phyloP scores from a whole-genome alignment of 2,113 vertebrate genomes.

The mouse (Mus musculus) region DNA sequence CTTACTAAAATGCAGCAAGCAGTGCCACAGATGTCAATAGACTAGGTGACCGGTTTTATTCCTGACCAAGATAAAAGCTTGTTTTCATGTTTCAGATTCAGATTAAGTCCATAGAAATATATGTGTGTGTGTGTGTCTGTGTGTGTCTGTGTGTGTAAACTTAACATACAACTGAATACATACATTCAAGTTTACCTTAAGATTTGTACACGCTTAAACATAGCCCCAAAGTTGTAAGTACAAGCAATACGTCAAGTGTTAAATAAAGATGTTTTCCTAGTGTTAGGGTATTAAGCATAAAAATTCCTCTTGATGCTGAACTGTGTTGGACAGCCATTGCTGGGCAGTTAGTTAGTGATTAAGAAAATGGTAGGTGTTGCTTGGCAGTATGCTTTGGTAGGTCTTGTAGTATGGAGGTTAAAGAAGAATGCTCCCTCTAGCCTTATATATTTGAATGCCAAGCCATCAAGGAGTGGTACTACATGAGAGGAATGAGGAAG shows the following conservation, averaged over 20 bases:
- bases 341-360: background rate
- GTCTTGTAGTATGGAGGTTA: background rate
- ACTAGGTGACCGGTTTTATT: background rate
- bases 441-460: background rate
- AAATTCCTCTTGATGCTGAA: background rate
- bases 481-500: background rate
- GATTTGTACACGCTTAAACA: background rate
- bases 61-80: background rate
- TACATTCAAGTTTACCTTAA: background rate
- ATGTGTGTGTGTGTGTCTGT: no score
- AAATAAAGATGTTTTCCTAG: background rate
- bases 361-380: background rate
- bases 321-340: background rate
- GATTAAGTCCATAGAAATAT: background rate
- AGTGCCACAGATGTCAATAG: background rate
- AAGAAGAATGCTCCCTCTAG: background rate
- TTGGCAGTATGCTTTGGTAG: background rate
- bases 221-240: background rate
- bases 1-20: slow-evolving; percentile 34
- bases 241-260: background rate
- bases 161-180: background rate
- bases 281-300: no score
- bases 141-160: background rate
- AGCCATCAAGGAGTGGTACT: background rate
- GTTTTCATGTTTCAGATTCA: background rate